A percentile compares a stretch with the other conserved stretches of the same genome.
phyloP scores from a whole-genome alignment of 2,797 vertebrate species.

The Gymnoscopelus braueri region DNA sequence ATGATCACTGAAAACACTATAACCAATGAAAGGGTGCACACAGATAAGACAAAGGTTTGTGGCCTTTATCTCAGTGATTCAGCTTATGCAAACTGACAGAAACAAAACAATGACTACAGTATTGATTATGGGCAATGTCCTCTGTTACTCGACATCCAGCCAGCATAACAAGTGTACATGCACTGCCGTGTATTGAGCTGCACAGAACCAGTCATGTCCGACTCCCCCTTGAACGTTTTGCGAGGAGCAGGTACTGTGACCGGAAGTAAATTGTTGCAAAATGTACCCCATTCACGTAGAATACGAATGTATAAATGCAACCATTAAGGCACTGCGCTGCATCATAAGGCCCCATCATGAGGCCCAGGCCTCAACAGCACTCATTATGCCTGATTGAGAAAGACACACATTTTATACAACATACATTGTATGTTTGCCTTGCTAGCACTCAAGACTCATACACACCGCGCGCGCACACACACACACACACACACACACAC shows the following conservation, averaged over 20 bases:
- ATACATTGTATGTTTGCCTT: slow-evolving; percentile 37
- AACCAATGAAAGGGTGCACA: slow-evolving; percentile 33
- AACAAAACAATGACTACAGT: slow-evolving; percentile 51
- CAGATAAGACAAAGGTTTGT: slow-evolving; percentile 51
- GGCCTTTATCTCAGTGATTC: slow-evolving; percentile 53
- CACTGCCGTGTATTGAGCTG: slow-evolving; percentile 56
- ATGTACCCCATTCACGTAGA: slow-evolving; percentile 35
- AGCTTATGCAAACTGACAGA: slow-evolving; percentile 67
- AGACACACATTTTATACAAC: slow-evolving; percentile 33
- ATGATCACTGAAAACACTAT: slow-evolving; percentile 39
- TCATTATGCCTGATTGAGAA: slow-evolving; percentile 40
- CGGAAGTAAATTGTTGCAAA: slow-evolving; percentile 19
- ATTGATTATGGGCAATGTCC: slow-evolving; percentile 37
- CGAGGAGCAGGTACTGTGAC: slow-evolving; percentile 48
- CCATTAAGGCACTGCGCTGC: slow-evolving; percentile 37
- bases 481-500: not conserved
- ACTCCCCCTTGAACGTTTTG: slow-evolving; percentile 22
- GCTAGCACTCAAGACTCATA: slow-evolving; percentile 4
- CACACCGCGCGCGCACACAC: too few relatives aligned
- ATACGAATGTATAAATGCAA: slow-evolving; percentile 41
- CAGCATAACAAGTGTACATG: slow-evolving; percentile 43
- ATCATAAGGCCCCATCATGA: not conserved
- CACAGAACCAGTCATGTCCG: slow-evolving; percentile 36
- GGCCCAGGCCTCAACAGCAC: not conserved
- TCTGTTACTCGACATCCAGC: slow-evolving; percentile 46